Evolutionary conservation across 1,140 invertebrate species (phyloP), one percentile per base, ranked within the genome.

Genomic region (Halotydeus destructor): DNA sequence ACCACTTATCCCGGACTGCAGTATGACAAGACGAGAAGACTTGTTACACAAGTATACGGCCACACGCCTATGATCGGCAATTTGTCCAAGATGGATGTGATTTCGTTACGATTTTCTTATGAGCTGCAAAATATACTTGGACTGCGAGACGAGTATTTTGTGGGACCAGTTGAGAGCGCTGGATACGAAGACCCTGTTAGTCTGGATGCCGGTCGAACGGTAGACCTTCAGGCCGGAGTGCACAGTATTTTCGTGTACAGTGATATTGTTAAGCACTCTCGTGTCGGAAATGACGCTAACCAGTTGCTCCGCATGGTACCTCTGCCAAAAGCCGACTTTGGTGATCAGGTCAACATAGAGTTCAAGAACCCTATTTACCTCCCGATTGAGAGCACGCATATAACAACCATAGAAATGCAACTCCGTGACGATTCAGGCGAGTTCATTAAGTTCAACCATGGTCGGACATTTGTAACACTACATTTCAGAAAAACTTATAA

Each of bases 401-500:
- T 22, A 19, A 36, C 21, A 12, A 36, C 9, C 21, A 16, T 36
- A 3, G 18, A 36, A n/a, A 19, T 36, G 18, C 21, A 36, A 16
- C n/a, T n/a, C n/a, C n/a, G n/a, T n/a, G 34, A 36, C 24, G 34
- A 36, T 36, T 6, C 5, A 3, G 34, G 34, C 21, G n/a, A 5
- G 5, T 36, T 16, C 4, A 6, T 18, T 6, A 4, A 16, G 12
- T 36, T 36, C 18, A 3, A 36, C 8, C 24, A 22, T 36, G 34
- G 34, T 3, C 5, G 34, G 4, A 16, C 18, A 3, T 19, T 3
- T 3, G 34, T 36, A 5, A 36, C 34, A 22, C 24, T 36, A 18
- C 34, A 36, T 36, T 36, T 36, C 34, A 36, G 24, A 21, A 36
- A 21, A 18, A 21, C 14, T 22, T 16, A 16, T 19, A 36, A 36